Evolutionary conservation across 2,888 invertebrate genomes (phyloP).

Genomic region (Drosophila mayaguana): DNA sequence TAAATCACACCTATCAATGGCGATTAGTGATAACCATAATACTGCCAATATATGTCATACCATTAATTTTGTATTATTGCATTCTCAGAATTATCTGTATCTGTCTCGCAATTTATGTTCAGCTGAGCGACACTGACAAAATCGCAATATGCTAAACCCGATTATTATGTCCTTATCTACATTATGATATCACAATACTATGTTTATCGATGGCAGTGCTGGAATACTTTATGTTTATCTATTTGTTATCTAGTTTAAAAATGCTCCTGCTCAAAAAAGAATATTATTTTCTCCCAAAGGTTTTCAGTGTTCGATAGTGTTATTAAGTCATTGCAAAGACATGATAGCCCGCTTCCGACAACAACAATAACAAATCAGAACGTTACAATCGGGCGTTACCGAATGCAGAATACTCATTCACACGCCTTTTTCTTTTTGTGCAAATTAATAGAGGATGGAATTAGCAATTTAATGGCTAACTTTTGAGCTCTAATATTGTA

Average conservation of each 20-base stretch:
- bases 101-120: background rate
- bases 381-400: too few species aligned
- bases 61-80: background rate
- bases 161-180: background rate
- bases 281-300: background rate
- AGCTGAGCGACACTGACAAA: background rate
- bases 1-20: background rate
- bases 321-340: constrained; percentile 44
- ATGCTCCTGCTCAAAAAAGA: too few species aligned
- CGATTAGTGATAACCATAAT: background rate
- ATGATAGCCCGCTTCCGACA: constrained; percentile 36
- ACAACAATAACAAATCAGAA: too few species aligned
- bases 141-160: background rate
- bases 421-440: too few species aligned
- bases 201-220: background rate
- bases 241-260: too few species aligned
- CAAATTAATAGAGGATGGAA: too few species aligned
- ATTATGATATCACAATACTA: background rate
- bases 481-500: too few species aligned
- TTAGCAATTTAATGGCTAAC: too few species aligned
- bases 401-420: too few species aligned
- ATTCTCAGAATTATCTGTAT: background rate
- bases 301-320: constrained; percentile 20
- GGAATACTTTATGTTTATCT: too few species aligned
- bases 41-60: background rate